Percentiles rank a stretch among this genome's conserved stretches.
phyloP scores from a whole-genome alignment of 64 coral and sea anemone species.

The Montipora capricornis region DNA sequence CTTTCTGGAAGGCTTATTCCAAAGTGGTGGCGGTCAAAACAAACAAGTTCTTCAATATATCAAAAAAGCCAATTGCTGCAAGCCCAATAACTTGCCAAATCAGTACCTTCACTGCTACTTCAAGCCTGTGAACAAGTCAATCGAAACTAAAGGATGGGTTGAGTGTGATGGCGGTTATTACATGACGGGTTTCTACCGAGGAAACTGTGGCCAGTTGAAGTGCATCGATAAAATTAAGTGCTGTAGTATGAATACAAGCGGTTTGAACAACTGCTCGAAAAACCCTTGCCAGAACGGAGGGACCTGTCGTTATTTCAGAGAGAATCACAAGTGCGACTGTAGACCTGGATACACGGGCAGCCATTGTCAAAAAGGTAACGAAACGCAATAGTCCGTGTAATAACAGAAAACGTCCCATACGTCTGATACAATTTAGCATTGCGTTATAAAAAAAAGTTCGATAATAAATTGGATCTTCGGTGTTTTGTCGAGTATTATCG shows the following conservation, averaged over 20 bases:
- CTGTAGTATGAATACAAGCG: constrained; percentile 1
- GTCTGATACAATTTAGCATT: no score
- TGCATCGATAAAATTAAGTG: constrained; percentile 10
- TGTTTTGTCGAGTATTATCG: no score
- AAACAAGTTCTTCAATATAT: constrained; percentile 15
- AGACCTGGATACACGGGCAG: no score
- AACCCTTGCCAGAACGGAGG: no score
- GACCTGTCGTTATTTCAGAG: no score
- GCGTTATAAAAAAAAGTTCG: no score
- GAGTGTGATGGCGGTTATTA: constrained; percentile 19
- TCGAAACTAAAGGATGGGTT: constrained; percentile 12
- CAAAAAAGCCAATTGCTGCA: constrained; percentile 54
- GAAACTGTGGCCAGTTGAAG: not conserved
- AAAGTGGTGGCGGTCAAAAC: not conserved
- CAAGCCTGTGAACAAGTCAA: not conserved
- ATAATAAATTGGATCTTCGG: no score
- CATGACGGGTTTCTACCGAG: constrained; percentile 1
- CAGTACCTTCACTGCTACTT: not conserved
- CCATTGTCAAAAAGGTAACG: no score
- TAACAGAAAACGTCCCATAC: no score
- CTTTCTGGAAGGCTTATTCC: constrained; percentile 51
- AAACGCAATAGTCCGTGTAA: no score
- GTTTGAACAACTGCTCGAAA: no score
- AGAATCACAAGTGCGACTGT: no score
- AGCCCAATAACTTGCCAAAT: not conserved